Percentiles rank a stretch among this genome's conserved stretches.
phyloP scores from a whole-genome alignment of 2,797 vertebrate species.

The Furcifer pardalis region DNA sequence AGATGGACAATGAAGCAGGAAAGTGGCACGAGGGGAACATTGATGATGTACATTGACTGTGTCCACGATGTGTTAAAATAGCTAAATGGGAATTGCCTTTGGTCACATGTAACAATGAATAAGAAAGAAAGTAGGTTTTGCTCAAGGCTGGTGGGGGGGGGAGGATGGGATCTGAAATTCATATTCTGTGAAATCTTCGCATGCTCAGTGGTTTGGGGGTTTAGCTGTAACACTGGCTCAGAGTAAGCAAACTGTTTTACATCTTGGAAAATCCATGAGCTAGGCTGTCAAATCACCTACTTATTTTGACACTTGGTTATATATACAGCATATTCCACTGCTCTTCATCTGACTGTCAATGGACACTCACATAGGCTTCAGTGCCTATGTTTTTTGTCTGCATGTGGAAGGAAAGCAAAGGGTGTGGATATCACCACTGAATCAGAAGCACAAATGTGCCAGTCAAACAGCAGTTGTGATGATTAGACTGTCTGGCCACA shows the following conservation, averaged over 20 bases:
- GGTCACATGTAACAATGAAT: not conserved
- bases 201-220: not conserved
- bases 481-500: constrained; percentile 22
- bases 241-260: not conserved
- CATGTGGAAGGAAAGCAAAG: not conserved
- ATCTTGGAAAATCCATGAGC: not conserved
- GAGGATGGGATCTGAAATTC: not conserved
- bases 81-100: not conserved
- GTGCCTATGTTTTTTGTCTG: not conserved
- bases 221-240: not conserved
- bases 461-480: constrained; percentile 1
- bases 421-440: not conserved
- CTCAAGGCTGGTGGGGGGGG: not conserved
- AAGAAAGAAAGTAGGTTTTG: not conserved
- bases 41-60: not conserved
- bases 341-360: not conserved
- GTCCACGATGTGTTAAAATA: not conserved
- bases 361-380: too few species aligned
- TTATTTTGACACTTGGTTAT: not conserved
- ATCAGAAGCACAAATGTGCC: not conserved
- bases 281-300: not conserved
- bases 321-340: not conserved
- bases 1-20: too few species aligned
- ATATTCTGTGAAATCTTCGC: not conserved
- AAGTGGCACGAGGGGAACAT: not conserved